These are phyloP conservation scores for Poecilia gillii DNA, from an alignment of 2,797 vertebrate genomes.

Conservation along the genomic window DNA sequence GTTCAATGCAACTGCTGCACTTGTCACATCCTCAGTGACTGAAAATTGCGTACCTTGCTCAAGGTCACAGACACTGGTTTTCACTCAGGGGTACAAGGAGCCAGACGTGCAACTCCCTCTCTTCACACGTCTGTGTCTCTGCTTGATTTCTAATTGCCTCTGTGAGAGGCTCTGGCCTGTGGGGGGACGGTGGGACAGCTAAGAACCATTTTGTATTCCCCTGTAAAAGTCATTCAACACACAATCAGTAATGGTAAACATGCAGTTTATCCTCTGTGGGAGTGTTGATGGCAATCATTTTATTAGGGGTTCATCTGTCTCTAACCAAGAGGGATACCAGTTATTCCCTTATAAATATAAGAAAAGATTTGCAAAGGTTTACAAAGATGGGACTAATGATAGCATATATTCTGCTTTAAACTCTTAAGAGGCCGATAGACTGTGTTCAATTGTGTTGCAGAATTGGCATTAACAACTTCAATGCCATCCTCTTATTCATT, in stretches of 20 bases:
- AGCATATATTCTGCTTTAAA: conserved; percentile 4
- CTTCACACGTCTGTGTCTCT: conserved; percentile 37
- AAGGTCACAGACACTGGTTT: conserved; percentile 70
- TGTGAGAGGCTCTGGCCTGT: conserved; percentile 52
- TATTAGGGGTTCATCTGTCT: conserved; percentile 56
- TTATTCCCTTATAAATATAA: conserved; percentile 44
- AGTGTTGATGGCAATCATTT: conserved; percentile 60
- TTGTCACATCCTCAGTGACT: conserved; percentile 51
- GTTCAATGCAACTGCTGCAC: conserved; percentile 45
- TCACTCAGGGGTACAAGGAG: conserved; percentile 21
- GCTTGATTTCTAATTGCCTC: conserved; percentile 63
- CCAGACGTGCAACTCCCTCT: conserved; percentile 43
- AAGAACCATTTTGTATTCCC: conserved; percentile 53
- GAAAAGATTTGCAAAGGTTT: conserved; percentile 35
- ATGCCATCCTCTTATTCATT: conserved; percentile 52
- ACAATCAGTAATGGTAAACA: conserved; percentile 67
- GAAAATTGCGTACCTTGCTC: conserved; percentile 58
- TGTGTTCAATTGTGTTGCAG: conserved; percentile 17
- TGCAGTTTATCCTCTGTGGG: conserved; percentile 51
- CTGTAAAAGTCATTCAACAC: conserved; percentile 62
- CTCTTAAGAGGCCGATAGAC: conserved; percentile 26
- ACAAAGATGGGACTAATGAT: conserved; percentile 38
- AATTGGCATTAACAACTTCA: conserved; percentile 60
- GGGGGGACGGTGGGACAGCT: conserved; percentile 27
- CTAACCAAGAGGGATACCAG: conserved; percentile 61